phyloP scores from a whole-genome alignment of 1,140 invertebrate genomes.

The Zeugodacus cucurbitae region DNA sequence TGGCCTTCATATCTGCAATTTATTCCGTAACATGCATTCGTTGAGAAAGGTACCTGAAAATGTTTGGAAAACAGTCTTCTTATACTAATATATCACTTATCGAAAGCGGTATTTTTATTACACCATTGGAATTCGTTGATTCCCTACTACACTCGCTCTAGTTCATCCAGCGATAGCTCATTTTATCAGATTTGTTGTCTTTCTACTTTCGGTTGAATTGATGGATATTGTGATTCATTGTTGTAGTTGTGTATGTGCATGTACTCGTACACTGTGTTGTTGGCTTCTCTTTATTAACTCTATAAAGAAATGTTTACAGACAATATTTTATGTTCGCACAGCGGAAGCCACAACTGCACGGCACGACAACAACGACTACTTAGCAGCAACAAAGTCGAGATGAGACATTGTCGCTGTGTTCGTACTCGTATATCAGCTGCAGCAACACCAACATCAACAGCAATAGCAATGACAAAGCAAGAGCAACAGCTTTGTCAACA shows the following conservation, averaged over 20 bases:
- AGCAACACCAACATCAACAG: neutral
- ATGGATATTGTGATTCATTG: neutral
- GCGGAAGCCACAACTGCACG: neutral
- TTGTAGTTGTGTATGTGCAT: neutral
- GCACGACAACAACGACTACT: neutral
- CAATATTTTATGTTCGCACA: neutral
- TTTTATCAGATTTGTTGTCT: neutral
- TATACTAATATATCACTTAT: too few relatives aligned
- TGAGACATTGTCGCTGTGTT: neutral
- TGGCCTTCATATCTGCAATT: too few relatives aligned
- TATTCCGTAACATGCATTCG: too few relatives aligned
- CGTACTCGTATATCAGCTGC: neutral
- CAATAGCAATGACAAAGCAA: too few relatives aligned
- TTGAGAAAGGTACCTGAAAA: too few relatives aligned
- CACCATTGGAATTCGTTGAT: too few relatives aligned
- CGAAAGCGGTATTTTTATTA: too few relatives aligned
- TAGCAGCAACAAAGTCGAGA: neutral
- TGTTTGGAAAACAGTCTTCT: too few relatives aligned
- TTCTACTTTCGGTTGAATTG: neutral
- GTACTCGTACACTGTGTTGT: neutral
- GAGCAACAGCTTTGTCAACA: conserved; percentile 19
- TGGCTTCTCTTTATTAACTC: neutral
- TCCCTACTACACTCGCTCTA: neutral
- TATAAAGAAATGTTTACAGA: conserved; percentile 9
- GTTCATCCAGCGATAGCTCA: neutral